These are phyloP conservation scores for Carassius carassius DNA, from an alignment of 2,113 vertebrate species.

Conservation along the genomic window DNA sequence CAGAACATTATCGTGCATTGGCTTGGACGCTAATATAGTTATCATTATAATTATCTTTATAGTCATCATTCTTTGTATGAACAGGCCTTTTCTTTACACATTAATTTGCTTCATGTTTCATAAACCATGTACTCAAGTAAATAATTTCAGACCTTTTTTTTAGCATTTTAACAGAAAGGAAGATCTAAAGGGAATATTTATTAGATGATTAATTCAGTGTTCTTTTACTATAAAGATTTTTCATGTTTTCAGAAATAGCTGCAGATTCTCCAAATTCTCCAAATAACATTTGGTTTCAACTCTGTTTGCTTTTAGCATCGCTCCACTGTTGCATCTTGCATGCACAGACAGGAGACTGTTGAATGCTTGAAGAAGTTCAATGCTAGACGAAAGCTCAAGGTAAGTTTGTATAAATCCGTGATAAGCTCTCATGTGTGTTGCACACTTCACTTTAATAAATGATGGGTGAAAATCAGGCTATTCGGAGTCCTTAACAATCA, in stretches of 20 bases:
- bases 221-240: not conserved
- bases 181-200: not conserved
- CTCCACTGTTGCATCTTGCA: conserved; percentile 58
- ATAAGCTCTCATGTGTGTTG: not conserved
- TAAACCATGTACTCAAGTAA: too few species aligned
- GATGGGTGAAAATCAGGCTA: not conserved
- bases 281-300: not conserved
- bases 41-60: too few species aligned
- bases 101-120: too few species aligned
- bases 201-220: not conserved
- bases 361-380: conserved; percentile 60
- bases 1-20: too few species aligned
- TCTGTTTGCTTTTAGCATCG: conserved; percentile 43
- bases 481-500: not conserved
- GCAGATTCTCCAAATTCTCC: not conserved
- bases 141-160: not conserved
- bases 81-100: too few species aligned
- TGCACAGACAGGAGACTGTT: conserved; percentile 58
- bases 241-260: not conserved
- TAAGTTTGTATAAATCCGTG: not conserved
- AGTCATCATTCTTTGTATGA: too few species aligned
- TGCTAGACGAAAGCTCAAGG: conserved; percentile 54
- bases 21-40: too few species aligned
- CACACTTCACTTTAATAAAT: not conserved
- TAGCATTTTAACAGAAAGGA: not conserved